Percentiles rank a stretch among this genome's conserved stretches.
These are phyloP conservation scores for Sminthopsis crassicaudata DNA, from an alignment of 2,113 vertebrate genomes.

Conservation along the genomic window DNA sequence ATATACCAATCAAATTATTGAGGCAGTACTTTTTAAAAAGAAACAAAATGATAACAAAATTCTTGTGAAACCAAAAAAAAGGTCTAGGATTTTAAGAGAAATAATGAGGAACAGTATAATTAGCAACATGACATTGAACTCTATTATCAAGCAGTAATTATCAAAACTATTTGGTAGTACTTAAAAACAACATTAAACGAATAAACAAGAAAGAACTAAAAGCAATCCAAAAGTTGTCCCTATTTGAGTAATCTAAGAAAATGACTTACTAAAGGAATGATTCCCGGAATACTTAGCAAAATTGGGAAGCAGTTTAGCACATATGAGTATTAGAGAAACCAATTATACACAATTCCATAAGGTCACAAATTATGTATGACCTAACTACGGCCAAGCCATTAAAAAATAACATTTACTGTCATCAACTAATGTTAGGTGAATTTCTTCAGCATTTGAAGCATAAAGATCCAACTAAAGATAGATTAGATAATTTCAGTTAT, in stretches of 20 bases:
- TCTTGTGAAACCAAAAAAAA: neutral
- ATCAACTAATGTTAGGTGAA: neutral
- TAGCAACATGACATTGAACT: neutral
- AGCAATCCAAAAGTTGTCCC: neutral
- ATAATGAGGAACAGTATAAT: neutral
- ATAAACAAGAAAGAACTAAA: neutral
- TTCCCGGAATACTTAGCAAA: neutral
- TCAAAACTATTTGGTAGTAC: neutral
- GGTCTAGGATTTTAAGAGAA: neutral
- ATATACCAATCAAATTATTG: neutral
- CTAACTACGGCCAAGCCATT: neutral
- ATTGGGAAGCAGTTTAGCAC: neutral
- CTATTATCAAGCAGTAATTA: neutral
- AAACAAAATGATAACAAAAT: neutral
- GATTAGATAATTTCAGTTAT: neutral
- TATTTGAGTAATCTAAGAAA: neutral
- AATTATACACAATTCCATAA: neutral
- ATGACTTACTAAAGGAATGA: neutral
- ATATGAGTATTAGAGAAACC: neutral
- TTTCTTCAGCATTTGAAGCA: neutral
- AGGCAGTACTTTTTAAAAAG: neutral
- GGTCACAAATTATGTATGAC: neutral
- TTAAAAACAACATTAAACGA: neutral
- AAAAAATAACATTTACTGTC: neutral
- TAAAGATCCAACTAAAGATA: neutral